Conservation (phyloP, 1,140 invertebrate species). For the Varroa destructor region DNA sequence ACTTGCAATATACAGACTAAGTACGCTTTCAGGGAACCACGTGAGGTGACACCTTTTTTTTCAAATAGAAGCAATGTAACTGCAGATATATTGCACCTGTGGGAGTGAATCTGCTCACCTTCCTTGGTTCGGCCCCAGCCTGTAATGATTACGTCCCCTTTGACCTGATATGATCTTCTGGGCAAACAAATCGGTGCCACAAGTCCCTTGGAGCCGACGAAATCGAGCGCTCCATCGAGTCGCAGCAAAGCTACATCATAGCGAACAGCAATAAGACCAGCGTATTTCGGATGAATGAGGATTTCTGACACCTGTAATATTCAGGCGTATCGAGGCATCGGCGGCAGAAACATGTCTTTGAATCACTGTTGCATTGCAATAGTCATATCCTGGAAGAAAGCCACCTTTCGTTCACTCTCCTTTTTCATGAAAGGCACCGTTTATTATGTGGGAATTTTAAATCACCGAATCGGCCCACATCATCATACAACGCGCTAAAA, state of each 20-base stretch:
- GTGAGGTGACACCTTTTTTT: no score
- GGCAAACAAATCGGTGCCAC: constrained; percentile 21
- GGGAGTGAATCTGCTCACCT: neutral
- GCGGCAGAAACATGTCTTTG: no score
- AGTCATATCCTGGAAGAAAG: no score
- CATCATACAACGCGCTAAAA: no score
- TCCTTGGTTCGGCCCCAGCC: constrained; percentile 22
- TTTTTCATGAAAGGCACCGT: neutral
- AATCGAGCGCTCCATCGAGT: constrained; percentile 17
- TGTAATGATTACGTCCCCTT: neutral
- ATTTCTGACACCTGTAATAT: constrained; percentile 8
- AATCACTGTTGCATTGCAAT: no score
- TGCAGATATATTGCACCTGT: no score
- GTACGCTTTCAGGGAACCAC: no score
- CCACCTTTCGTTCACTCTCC: no score
- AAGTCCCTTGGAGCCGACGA: neutral
- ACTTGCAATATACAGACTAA: no score
- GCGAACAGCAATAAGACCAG: constrained; percentile 12
- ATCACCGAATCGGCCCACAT: neutral
- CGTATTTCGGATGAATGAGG: constrained; percentile 23
- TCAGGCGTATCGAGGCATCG: no score
- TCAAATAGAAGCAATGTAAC: no score
- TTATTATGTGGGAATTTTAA: neutral
- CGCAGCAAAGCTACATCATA: constrained; percentile 17
- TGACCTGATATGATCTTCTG: neutral